Conservation (phyloP, 2,113 vertebrate genomes). For the Egretta garzetta region DNA sequence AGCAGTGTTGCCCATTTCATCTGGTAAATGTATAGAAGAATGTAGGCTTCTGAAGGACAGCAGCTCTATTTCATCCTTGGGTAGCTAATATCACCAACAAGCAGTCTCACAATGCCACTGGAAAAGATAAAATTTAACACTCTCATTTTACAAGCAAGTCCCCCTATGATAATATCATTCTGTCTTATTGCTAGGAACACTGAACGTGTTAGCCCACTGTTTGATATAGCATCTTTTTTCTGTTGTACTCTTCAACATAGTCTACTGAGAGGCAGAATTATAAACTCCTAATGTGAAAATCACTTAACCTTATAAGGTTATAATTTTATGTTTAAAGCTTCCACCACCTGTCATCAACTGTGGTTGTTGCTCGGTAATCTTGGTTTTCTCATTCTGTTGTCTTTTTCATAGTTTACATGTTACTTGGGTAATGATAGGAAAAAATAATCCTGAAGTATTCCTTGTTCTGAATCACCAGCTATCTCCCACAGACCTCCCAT, state of each 20-base stretch:
- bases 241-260: neutral
- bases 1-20: neutral
- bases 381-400: neutral
- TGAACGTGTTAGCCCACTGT: neutral
- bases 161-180: neutral
- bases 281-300: neutral
- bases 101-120: neutral
- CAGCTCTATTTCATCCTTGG: neutral
- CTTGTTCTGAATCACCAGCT: neutral
- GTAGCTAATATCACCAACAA: neutral
- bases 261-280: neutral
- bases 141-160: neutral
- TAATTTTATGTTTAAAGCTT: neutral
- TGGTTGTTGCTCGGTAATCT: neutral
- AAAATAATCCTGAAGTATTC: neutral
- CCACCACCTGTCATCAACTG: neutral
- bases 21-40: neutral
- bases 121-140: neutral
- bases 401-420: neutral
- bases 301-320: neutral
- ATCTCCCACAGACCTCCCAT: neutral
- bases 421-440: neutral
- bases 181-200: neutral
- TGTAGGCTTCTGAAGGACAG: neutral
- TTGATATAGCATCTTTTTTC: neutral